phyloP scores from a whole-genome alignment of 2,113 vertebrate genomes.

The Psittacula cyanocephala region DNA sequence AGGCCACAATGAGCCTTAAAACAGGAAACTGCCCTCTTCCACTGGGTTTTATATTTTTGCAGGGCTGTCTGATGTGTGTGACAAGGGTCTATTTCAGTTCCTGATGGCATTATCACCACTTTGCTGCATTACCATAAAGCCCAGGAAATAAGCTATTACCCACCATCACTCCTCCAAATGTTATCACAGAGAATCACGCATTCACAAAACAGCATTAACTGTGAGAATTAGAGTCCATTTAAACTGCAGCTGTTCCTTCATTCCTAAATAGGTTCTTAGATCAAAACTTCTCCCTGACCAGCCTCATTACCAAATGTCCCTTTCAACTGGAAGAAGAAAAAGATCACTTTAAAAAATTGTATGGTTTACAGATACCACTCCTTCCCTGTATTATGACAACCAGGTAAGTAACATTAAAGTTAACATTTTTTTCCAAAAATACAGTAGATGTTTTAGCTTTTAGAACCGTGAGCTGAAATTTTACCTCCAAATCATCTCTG shows the following conservation, averaged over 20 bases:
- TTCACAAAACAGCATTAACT: constrained; percentile 74
- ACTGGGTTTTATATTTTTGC: constrained; percentile 21
- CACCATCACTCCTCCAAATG: constrained; percentile 64
- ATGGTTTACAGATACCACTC: not conserved
- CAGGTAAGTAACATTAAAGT: not conserved
- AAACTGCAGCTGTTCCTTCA: constrained; percentile 78
- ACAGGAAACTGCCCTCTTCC: not conserved
- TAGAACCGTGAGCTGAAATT: not conserved
- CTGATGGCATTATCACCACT: constrained; percentile 53
- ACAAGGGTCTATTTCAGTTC: constrained; percentile 46
- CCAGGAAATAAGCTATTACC: constrained; percentile 77
- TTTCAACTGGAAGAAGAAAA: constrained; percentile 33
- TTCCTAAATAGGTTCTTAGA: constrained; percentile 70
- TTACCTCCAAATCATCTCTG: not conserved
- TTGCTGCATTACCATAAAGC: constrained; percentile 67
- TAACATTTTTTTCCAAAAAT: not conserved
- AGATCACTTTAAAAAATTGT: not conserved
- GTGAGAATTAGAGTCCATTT: constrained; percentile 78
- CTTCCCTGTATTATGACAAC: not conserved
- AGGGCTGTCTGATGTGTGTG: constrained; percentile 6
- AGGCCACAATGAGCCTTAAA: constrained; percentile 17
- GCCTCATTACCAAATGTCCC: constrained; percentile 14
- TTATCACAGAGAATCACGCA: constrained; percentile 69
- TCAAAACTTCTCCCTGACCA: constrained; percentile 57
- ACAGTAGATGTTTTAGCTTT: not conserved